Base-by-base conservation (phyloP, 2,797 vertebrate species). In the Anabacerthia variegaticeps region DNA sequence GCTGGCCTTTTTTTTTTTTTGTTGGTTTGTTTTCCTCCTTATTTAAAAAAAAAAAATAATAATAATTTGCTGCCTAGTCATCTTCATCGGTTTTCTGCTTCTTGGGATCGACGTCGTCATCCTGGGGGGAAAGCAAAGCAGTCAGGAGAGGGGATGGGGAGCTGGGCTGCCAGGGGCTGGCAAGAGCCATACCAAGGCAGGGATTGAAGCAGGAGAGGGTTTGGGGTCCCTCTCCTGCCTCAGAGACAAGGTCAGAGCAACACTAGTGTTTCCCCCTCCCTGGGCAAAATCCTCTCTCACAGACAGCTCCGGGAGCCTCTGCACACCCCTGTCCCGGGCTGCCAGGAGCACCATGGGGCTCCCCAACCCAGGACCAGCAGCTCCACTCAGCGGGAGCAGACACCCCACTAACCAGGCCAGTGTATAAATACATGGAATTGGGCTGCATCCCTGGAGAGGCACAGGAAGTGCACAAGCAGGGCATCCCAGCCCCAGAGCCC, bases 1-100 rank as follows among this genome's bases (percentile, higher is more conserved):
- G 95, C 97, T 34, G 97, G 82, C 95, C 98, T 46, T 39, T 39
- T 44, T 98, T 39, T 98, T 98, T 98, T 98, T 98, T 89, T 88
- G 83, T 92, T 93, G 93, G 95, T 92, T 93, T 95, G 81, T 96
- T 95, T 94, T 92, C 93, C 91, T 97, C 95, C 96, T 96, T 97
- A 97, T 89, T 94, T 86, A 63, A 92, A 93, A 95, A 91, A 91
- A 93, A 83, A 88, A 56, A 63, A 91, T 23, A 89, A 91, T 49
- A 85, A 87, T 81, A 92, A 93, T 68, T 94, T 96, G 96, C 95
- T 96, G 95, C 97, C 97, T 98, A 98, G 94, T 98, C 98, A 89
- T 99, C 98, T 94, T 98, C 98, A 7, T 98, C 98, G 0, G 98
- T 99, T 98, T 99, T 99, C 98, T 99, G 99, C 98, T 99, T 99